Evolutionary conservation across 2,888 invertebrate genomes (phyloP).

Genomic region (Phrixothrix hirtus): DNA sequence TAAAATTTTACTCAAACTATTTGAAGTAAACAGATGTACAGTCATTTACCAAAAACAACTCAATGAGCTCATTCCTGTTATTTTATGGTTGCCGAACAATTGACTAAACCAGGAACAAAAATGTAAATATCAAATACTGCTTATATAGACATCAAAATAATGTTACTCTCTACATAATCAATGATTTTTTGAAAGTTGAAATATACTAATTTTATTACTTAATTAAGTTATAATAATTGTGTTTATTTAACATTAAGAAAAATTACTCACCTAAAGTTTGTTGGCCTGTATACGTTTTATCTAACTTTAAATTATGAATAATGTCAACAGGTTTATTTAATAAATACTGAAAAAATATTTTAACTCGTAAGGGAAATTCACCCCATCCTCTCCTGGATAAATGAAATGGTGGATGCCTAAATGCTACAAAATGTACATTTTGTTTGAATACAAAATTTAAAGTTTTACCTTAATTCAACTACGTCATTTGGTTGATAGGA

Average conservation of each 20-base stretch:
- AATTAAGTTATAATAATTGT: not conserved
- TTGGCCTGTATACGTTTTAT: slow-evolving; percentile 79
- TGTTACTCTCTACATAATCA: too few species aligned
- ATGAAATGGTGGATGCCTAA: slow-evolving; percentile 79
- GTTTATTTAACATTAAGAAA: not conserved
- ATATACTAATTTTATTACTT: too few species aligned
- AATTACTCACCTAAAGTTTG: slow-evolving; percentile 71
- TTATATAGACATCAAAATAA: too few species aligned
- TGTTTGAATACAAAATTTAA: not conserved
- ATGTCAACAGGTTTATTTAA: slow-evolving; percentile 79
- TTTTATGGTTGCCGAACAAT: too few species aligned
- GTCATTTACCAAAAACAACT: too few species aligned
- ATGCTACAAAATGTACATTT: slow-evolving; percentile 23
- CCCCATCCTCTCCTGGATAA: slow-evolving; percentile 88
- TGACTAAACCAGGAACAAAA: too few species aligned
- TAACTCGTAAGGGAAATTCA: slow-evolving; percentile 82
- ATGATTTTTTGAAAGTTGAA: too few species aligned
- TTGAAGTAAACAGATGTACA: too few species aligned
- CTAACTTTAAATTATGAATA: slow-evolving; percentile 78
- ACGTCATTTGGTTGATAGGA: slow-evolving; percentile 87
- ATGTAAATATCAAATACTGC: too few species aligned
- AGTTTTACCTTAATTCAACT: slow-evolving; percentile 70
- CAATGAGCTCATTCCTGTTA: too few species aligned
- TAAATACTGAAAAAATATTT: slow-evolving; percentile 74
- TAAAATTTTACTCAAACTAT: too few species aligned